Evolutionary conservation across 2,113 vertebrate genomes (phyloP).

Genomic region (Rhinoderma darwinii): DNA sequence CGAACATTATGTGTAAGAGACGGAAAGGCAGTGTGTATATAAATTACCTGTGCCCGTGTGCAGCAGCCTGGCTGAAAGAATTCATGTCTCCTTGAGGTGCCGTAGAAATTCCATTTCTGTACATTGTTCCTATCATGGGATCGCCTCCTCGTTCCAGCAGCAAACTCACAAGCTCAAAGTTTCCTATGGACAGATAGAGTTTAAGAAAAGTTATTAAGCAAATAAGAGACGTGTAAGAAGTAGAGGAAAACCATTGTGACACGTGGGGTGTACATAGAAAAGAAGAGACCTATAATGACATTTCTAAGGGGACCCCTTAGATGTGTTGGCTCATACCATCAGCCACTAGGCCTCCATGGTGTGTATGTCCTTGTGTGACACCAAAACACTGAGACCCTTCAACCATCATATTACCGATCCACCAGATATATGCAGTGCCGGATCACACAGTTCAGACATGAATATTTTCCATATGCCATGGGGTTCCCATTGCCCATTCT

Average conservation of each 20-base stretch:
- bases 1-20: background rate
- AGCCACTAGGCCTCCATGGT: too few species aligned
- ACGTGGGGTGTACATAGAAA: background rate
- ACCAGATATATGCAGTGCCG: background rate
- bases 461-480: too few species aligned
- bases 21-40: background rate
- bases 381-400: background rate
- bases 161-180: conserved; percentile 96
- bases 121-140: conserved; percentile 96
- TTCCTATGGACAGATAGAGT: conserved; percentile 77
- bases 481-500: background rate
- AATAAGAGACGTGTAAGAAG: background rate
- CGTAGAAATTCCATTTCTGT: conserved; percentile 95
- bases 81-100: conserved; percentile 97
- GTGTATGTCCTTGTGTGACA: too few species aligned
- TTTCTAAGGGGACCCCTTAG: background rate
- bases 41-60: conserved; percentile 95
- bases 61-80: conserved; percentile 97
- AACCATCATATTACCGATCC: background rate
- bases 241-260: background rate
- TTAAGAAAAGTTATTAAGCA: background rate
- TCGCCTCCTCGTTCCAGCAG: conserved; percentile 94
- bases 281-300: background rate
- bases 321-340: too few species aligned
- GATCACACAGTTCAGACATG: too few species aligned